Percentiles rank a stretch among this genome's conserved stretches.
phyloP scores from a whole-genome alignment of 2,113 vertebrate species.

The Otocyon megalotis region DNA sequence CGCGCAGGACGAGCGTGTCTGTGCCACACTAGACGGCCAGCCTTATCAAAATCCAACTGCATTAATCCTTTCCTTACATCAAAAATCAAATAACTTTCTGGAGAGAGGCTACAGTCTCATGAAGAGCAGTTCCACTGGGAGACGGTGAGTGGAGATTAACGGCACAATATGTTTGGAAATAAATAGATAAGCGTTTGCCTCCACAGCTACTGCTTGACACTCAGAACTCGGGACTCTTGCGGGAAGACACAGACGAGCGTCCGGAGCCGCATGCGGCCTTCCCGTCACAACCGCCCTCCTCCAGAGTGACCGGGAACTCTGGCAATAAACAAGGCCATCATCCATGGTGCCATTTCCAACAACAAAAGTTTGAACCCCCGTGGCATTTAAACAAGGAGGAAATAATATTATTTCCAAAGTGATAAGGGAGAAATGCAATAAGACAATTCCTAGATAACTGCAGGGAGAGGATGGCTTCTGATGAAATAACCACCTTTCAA shows the following conservation, averaged over 20 bases:
- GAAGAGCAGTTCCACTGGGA: constrained; percentile 79
- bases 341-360: constrained; percentile 13
- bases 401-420: constrained; percentile 18
- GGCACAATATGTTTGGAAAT: constrained; percentile 77
- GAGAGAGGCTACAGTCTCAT: constrained; percentile 78
- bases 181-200: constrained; percentile 82
- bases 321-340: not conserved
- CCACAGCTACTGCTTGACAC: not conserved
- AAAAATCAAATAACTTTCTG: constrained; percentile 86
- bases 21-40: constrained; percentile 47
- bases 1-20: not conserved
- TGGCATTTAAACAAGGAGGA: constrained; percentile 53
- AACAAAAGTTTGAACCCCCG: not conserved
- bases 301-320: not conserved
- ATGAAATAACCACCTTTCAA: constrained; percentile 11
- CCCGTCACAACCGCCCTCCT: rapidly evolving
- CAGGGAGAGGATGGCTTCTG: not conserved
- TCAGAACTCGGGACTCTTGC: not conserved
- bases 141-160: constrained; percentile 83
- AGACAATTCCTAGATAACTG: constrained; percentile 27
- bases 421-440: constrained; percentile 69
- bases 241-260: not conserved
- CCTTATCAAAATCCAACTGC: constrained; percentile 83
- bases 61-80: constrained; percentile 83
- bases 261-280: rapidly evolving